Evolutionary conservation across 2,888 invertebrate genomes (phyloP).

Genomic region (Dioctria linearis): DNA sequence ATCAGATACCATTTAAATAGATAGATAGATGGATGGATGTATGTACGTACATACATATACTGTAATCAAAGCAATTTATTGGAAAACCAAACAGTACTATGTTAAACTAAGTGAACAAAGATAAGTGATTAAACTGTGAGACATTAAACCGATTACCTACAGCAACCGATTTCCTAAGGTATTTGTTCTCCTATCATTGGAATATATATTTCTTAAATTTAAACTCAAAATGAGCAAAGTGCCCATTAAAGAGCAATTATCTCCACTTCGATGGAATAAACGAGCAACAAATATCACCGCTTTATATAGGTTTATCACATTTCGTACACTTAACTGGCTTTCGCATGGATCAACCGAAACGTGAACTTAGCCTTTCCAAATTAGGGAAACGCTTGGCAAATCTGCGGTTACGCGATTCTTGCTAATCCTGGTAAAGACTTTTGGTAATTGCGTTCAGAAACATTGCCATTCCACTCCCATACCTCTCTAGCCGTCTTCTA

Average conservation of each 20-base stretch:
- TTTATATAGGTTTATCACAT: conserved; percentile 32
- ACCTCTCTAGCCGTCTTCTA: not conserved
- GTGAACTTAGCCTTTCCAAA: conserved; percentile 18
- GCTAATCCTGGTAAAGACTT: conserved; percentile 23
- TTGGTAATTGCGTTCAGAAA: conserved; percentile 4
- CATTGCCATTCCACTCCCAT: not conserved
- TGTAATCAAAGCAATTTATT: no score
- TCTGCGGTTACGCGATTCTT: conserved; percentile 36
- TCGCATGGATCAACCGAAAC: conserved; percentile 18
- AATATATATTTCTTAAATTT: no score
- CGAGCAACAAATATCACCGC: conserved; percentile 27
- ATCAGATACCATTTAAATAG: no score
- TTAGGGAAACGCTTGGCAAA: not conserved
- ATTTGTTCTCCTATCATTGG: no score
- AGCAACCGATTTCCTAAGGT: no score
- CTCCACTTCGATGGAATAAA: not conserved
- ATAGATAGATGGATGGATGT: no score
- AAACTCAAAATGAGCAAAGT: not conserved
- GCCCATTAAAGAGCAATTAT: not conserved
- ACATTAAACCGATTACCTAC: no score
- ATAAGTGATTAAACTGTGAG: no score
- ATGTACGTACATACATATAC: no score
- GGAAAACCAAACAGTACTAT: no score
- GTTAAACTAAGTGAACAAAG: no score
- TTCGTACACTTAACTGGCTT: conserved; percentile 14